Evolutionary conservation across 2,113 vertebrate genomes (phyloP).

Genomic region (Melanocharis versteri): DNA sequence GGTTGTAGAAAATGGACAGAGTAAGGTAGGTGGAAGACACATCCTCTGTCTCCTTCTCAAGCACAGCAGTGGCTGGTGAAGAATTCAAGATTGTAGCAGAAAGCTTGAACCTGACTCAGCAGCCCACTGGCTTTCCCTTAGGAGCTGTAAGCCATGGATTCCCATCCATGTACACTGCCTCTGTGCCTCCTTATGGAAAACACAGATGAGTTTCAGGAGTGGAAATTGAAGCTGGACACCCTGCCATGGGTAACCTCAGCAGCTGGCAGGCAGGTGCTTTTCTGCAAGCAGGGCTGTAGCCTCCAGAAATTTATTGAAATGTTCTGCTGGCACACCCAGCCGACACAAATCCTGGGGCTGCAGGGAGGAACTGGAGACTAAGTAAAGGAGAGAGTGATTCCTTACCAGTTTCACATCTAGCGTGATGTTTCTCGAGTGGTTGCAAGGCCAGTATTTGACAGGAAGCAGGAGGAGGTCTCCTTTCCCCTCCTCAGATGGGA

Average conservation of each 20-base stretch:
- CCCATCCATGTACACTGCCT: accelerated
- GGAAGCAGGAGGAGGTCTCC: not conserved
- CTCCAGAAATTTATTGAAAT: not conserved
- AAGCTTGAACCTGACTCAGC: not conserved
- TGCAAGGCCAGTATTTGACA: not conserved
- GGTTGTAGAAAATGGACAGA: not conserved
- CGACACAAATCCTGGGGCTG: not conserved
- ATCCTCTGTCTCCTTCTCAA: not conserved
- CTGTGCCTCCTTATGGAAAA: not conserved
- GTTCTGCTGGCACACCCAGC: not conserved
- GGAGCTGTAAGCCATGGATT: not conserved
- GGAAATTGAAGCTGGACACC: not conserved
- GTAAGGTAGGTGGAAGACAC: not conserved
- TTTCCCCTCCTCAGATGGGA: not conserved
- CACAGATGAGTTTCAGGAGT: not conserved
- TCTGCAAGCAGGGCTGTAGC: not conserved
- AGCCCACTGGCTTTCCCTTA: not conserved
- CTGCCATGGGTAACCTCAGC: not conserved
- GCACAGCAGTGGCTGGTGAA: not conserved
- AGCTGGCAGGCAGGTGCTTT: not conserved
- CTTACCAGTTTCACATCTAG: not conserved
- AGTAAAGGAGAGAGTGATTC: not conserved
- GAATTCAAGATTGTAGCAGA: not conserved
- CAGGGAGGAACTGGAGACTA: not conserved
- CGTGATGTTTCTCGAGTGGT: not conserved